A percentile compares a stretch with the other conserved stretches of the same genome.
Conservation (phyloP, 1,140 invertebrate genomes). For the Drosophila azteca region DNA sequence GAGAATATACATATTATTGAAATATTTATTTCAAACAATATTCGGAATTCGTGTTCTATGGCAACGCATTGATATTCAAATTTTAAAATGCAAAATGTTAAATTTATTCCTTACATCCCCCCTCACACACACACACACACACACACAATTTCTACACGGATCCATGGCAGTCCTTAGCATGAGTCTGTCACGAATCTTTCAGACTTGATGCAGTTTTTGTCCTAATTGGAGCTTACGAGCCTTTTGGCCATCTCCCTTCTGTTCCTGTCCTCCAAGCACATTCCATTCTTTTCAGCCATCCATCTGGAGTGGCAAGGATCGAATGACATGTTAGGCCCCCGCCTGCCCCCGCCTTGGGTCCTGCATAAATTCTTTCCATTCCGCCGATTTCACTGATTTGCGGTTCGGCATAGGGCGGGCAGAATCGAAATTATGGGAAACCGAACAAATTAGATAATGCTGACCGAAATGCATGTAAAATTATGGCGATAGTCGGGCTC, state of each 20-base stretch:
- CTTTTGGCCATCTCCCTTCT: neutral
- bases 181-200: conserved; percentile 12
- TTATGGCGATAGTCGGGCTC: conserved; percentile 14
- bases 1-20: no score
- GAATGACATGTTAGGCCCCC: conserved; percentile 25
- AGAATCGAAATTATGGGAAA: neutral
- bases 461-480: conserved; percentile 27
- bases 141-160: conserved; percentile 1
- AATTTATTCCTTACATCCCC: neutral
- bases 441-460: conserved; percentile 36
- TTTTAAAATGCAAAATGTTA: neutral
- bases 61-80: no score
- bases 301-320: neutral
- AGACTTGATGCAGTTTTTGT: conserved; percentile 22
- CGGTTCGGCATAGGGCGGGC: neutral
- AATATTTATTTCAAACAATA: no score
- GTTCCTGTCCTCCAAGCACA: neutral
- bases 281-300: neutral
- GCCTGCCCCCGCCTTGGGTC: conserved; percentile 32
- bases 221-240: neutral
- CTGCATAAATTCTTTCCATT: conserved; percentile 38
- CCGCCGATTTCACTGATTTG: conserved; percentile 43
- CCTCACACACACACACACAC: neutral
- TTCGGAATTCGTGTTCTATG: no score
- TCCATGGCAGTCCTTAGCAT: no score